Base-by-base conservation (phyloP, 2,113 vertebrate genomes). In the Zosterops japonicus region DNA sequence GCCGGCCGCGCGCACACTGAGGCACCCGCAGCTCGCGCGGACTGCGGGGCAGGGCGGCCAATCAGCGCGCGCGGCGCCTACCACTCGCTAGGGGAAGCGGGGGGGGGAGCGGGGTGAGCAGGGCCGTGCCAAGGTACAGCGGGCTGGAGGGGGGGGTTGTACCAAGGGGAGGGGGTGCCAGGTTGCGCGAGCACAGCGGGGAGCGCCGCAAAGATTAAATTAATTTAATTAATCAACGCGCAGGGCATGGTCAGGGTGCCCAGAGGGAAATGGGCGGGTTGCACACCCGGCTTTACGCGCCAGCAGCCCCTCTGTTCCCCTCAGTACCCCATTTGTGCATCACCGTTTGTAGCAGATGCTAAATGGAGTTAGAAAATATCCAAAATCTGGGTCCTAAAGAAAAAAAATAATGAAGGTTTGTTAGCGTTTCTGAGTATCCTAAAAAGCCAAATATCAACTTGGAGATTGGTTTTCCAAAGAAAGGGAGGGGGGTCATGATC, bases 21-120 rank as follows among this genome's bases (percentile, higher is more conserved):
- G 4, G 31, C 69, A 82, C 77, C 92, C 92, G 92, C 92, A 90
- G 77, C 87, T 93, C 82, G 80, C 91, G 81, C 91, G 69, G 92
- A 93, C 92, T 90, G 92, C 92, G 92, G 92, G 87, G 92, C 77
- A 31, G 8, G 16, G 31, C 61, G 29, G 89, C 93, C 93, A 94
- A 91, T 93, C 82, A 14, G 82, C 23, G 57, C 4, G 23, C 31
- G 63, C 52, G 87, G 92, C 70, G 76, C 52, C 50, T 86, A 71
- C 92, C 92, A 90, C 44, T 29, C 19, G 14, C n/a, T 9, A 11
- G 9, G 39, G 17, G 42, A 36, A 49, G 25, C 3, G 60, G 28
- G 59, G 52, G 53, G 53, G 35, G 23, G 11, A 12, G 1, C 39
- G 5, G 8, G 53, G 17, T 8, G 47, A 44, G 25, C 18, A 3